Conservation (phyloP, 1,140 invertebrate genomes). For the Cydia fagiglandana region DNA sequence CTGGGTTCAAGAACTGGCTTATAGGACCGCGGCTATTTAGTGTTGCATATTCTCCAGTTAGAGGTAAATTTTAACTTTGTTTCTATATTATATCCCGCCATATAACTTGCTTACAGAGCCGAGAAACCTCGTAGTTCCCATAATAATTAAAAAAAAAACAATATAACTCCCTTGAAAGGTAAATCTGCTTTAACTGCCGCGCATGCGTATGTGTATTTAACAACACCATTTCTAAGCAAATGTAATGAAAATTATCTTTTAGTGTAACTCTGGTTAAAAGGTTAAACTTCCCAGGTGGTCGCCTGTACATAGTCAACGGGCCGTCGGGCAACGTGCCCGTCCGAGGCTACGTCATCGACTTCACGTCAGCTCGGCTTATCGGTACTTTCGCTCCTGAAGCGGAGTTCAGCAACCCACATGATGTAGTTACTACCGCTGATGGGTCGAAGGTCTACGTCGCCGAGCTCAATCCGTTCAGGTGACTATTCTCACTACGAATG, state of each 20-base stretch:
- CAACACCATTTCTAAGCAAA: no score
- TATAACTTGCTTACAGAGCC: no score
- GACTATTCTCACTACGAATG: background rate
- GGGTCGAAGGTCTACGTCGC: constrained; percentile 86
- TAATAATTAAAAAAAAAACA: no score
- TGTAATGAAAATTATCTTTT: background rate
- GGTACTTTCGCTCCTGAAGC: constrained; percentile 82
- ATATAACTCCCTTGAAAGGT: no score
- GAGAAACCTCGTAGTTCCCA: no score
- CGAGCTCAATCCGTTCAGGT: constrained; percentile 83
- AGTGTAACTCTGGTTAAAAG: background rate
- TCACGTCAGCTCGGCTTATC: constrained; percentile 80
- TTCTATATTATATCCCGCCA: background rate
- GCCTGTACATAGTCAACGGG: constrained; percentile 79
- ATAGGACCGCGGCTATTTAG: constrained; percentile 85
- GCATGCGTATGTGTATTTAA: no score
- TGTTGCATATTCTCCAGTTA: constrained; percentile 81
- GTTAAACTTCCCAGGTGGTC: constrained; percentile 57
- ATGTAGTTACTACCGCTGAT: constrained; percentile 84
- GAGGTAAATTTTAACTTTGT: constrained; percentile 46
- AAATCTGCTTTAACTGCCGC: no score
- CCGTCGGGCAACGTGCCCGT: constrained; percentile 72
- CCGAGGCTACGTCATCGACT: constrained; percentile 85
- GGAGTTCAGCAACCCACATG: constrained; percentile 86
- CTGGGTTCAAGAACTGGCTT: constrained; percentile 80